Conservation (phyloP, 2,797 vertebrate genomes). For the Serranus cabrilla region DNA sequence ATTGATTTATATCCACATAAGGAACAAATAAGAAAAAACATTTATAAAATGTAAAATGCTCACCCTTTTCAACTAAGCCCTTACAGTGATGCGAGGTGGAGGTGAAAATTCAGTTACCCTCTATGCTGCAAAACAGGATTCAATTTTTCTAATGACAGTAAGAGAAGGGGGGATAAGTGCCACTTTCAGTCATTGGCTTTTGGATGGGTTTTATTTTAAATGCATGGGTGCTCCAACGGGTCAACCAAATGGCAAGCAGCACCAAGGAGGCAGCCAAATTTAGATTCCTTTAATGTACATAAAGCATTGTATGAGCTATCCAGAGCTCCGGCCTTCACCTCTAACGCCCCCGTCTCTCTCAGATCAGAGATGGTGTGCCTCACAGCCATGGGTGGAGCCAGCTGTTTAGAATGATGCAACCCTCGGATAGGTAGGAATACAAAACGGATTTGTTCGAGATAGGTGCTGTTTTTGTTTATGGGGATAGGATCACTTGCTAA, state of each 20-base stretch:
- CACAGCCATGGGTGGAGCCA: constrained; percentile 53
- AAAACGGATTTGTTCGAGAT: constrained; percentile 31
- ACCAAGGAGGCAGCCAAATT: constrained; percentile 52
- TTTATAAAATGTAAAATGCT: too few relatives aligned
- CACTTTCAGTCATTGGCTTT: constrained; percentile 55
- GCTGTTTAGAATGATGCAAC: constrained; percentile 54
- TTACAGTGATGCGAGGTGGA: background rate
- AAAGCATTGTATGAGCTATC: constrained; percentile 42
- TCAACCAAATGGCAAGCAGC: constrained; percentile 52
- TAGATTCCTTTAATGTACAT: constrained; percentile 57
- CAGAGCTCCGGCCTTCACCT: constrained; percentile 51
- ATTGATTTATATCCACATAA: background rate
- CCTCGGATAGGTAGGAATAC: constrained; percentile 10
- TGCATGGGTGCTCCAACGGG: constrained; percentile 21
- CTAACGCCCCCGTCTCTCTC: constrained; percentile 28
- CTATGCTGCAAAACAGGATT: constrained; percentile 16
- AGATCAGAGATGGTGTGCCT: constrained; percentile 26
- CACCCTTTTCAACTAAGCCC: background rate
- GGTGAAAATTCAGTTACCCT: constrained; percentile 25
- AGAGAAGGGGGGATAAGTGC: constrained; percentile 39
- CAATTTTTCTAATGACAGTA: constrained; percentile 43
- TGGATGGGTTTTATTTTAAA: constrained; percentile 52
- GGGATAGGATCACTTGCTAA: constrained; percentile 26
- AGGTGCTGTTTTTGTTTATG: constrained; percentile 37
- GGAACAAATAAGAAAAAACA: background rate